Evolutionary conservation across 2,113 vertebrate species (phyloP).

Genomic region (Callionymus lyra): DNA sequence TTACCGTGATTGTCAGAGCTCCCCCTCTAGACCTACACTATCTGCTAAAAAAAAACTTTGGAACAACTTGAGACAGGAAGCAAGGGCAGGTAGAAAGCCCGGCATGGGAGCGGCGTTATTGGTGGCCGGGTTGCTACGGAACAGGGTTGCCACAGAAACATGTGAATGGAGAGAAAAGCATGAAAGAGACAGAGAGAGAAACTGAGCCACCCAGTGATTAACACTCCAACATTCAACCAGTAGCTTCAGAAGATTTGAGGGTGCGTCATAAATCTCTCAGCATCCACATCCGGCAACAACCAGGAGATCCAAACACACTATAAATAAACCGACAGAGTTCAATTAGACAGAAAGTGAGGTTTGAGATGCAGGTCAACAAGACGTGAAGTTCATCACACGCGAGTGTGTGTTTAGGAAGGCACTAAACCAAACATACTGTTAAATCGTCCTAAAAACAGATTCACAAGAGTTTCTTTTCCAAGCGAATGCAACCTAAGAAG

Average conservation of each 20-base stretch:
- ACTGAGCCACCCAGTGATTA: conserved; percentile 13
- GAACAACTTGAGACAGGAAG: conserved; percentile 14
- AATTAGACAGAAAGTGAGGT: conserved; percentile 1
- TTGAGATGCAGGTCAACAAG: conserved; percentile 17
- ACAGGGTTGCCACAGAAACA: conserved; percentile 65
- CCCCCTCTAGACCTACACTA: too few species aligned
- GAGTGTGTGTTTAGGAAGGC: too few species aligned
- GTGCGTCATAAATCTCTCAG: conserved; percentile 17
- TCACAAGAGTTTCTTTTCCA: too few species aligned
- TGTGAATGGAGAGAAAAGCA: conserved; percentile 51
- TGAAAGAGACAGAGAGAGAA: conserved; percentile 27
- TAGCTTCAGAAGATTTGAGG: conserved; percentile 1
- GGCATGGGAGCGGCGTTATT: conserved; percentile 21
- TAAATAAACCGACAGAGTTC: neutral
- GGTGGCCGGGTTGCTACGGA: conserved; percentile 53
- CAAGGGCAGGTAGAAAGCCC: conserved; percentile 2
- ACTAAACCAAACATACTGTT: too few species aligned
- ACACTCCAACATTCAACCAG: conserved; percentile 11
- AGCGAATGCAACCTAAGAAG: too few species aligned
- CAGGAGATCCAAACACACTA: conserved; percentile 3
- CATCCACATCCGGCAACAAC: conserved; percentile 20
- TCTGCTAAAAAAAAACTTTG: too few species aligned
- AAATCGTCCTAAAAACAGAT: too few species aligned
- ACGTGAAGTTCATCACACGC: neutral
- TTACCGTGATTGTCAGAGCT: too few species aligned